Evolutionary conservation across 2,797 vertebrate genomes (phyloP).

Genomic region (Sciaenops ocellatus): DNA sequence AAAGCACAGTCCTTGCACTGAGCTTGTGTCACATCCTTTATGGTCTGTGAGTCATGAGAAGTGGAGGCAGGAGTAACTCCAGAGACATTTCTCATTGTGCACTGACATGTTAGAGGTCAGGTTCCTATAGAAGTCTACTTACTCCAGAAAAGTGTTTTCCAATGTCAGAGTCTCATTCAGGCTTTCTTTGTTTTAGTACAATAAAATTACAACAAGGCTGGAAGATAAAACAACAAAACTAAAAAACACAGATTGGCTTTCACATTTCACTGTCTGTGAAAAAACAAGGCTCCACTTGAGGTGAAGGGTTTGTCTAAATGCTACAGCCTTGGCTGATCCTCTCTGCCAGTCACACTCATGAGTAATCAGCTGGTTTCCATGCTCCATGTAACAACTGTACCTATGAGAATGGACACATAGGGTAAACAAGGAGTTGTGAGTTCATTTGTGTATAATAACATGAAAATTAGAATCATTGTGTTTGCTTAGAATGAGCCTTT

Average conservation of each 20-base stretch:
- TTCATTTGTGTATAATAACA: too few species aligned
- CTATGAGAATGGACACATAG: background rate
- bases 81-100: slow-evolving; percentile 22
- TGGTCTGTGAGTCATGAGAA: slow-evolving; percentile 16
- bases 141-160: slow-evolving; percentile 14
- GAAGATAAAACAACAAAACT: slow-evolving; percentile 44
- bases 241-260: slow-evolving; percentile 54
- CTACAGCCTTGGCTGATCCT: background rate
- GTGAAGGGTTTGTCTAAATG: slow-evolving; percentile 30
- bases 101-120: slow-evolving; percentile 15
- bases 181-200: background rate
- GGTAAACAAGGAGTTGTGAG: background rate
- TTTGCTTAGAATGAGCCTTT: too few species aligned
- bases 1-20: slow-evolving; percentile 3
- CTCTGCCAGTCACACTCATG: background rate
- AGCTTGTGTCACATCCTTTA: slow-evolving; percentile 12
- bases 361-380: background rate
- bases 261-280: slow-evolving; percentile 22
- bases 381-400: background rate
- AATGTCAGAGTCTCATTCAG: slow-evolving; percentile 13
- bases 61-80: background rate
- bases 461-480: too few species aligned
- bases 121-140: slow-evolving; percentile 7
- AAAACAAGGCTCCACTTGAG: slow-evolving; percentile 16
- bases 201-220: slow-evolving; percentile 42